Conservation (phyloP, 2,797 vertebrate genomes). For the Allobates femoralis region DNA sequence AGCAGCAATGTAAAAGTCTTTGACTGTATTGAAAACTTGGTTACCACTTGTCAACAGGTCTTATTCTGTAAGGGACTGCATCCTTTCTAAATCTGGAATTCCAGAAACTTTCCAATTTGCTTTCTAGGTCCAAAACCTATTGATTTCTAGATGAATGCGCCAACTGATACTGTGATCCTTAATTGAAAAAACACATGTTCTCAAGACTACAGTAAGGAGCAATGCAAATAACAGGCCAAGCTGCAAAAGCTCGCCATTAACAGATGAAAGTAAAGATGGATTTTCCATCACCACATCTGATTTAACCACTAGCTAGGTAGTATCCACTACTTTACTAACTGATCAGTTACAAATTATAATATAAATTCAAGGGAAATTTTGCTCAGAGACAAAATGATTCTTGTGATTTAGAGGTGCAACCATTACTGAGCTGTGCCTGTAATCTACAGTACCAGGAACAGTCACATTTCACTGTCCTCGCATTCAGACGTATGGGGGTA, state of each 20-base stretch:
- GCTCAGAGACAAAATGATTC: not conserved
- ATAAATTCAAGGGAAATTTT: not conserved
- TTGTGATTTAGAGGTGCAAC: too few species aligned
- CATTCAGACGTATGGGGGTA: too few species aligned
- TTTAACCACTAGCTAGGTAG: not conserved
- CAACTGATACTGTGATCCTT: constrained; percentile 27
- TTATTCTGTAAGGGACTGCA: not conserved
- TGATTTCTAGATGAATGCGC: not conserved
- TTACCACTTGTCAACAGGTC: not conserved
- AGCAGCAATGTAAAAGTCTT: too few species aligned
- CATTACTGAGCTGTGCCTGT: too few species aligned
- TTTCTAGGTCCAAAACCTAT: not conserved
- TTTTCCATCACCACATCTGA: not conserved
- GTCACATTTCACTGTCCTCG: too few species aligned
- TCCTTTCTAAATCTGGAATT: not conserved
- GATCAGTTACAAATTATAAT: not conserved
- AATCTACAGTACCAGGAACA: too few species aligned
- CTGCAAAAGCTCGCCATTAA: not conserved
- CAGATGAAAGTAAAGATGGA: not conserved
- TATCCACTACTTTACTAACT: not conserved
- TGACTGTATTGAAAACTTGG: too few species aligned
- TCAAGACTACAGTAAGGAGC: not conserved
- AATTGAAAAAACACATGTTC: constrained; percentile 22
- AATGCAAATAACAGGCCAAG: constrained; percentile 21
- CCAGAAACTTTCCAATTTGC: constrained; percentile 1